Conservation (phyloP, 1,140 invertebrate genomes). For the Diprion similis region DNA sequence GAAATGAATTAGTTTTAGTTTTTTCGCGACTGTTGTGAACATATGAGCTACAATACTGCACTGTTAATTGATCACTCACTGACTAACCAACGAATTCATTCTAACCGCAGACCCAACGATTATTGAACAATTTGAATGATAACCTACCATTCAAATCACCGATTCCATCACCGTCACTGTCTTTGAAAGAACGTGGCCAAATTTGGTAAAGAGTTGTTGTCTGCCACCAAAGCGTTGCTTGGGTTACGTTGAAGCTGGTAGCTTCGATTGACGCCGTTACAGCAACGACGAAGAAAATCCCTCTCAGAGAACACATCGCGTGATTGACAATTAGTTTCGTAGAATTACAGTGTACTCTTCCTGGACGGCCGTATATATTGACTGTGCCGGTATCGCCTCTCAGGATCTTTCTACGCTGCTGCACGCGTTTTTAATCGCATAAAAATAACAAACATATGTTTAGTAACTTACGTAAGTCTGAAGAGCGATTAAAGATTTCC, state of each 20-base stretch:
- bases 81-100: not conserved
- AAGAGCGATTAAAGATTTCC: too few species aligned
- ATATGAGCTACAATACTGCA: too few species aligned
- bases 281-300: not conserved
- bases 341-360: too few species aligned
- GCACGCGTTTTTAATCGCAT: too few species aligned
- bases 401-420: too few species aligned
- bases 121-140: not conserved
- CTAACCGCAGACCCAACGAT: not conserved
- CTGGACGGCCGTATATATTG: too few species aligned
- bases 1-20: slow-evolving; percentile 21
- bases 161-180: slow-evolving; percentile 72
- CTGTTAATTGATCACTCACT: too few species aligned
- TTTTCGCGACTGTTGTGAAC: too few species aligned
- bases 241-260: not conserved
- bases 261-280: not conserved
- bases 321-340: too few species aligned
- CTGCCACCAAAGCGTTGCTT: slow-evolving; percentile 68
- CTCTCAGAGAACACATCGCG: not conserved
- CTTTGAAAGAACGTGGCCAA: slow-evolving; percentile 73
- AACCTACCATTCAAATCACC: slow-evolving; percentile 70
- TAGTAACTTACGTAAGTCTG: too few species aligned
- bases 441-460: too few species aligned
- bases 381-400: too few species aligned
- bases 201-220: slow-evolving; percentile 73